Base-by-base conservation (phyloP, 1,140 invertebrate genomes). In the Ditylenchus dipsaci region DNA sequence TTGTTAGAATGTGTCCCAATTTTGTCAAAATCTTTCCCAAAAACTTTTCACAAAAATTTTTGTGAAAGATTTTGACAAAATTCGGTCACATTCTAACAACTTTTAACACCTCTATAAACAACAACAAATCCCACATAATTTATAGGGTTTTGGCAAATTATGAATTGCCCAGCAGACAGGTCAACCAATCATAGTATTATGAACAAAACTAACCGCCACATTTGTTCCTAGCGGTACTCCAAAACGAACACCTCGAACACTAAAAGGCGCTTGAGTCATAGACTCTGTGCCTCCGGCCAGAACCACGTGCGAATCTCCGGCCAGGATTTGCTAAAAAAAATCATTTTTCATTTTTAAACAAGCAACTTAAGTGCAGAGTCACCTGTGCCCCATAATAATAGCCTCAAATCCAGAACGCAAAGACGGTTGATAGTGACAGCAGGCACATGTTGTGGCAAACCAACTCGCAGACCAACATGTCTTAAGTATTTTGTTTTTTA, bases 321-420 rank as follows among this genome's bases (percentile, higher is more conserved):
- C 85, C 61, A 89, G 73, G 73, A 98, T 97, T 82, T 93, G 93
- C 90, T 93, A 74, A 53, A 81, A 38, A 38, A 5, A 38, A 38
- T 38, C n/a, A 61, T 30, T 26, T 29, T 33, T 8, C 19, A 61
- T 21, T 3, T 30, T 21, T 61, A 43, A 61, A 59, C 21, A 59
- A 59, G 11, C 29, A 43, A 8, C 19, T 43, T n/a, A n/a, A n/a
- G 19, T 33, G n/a, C 29, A 33, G 3, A 7, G 21, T 23, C 8
- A 92, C 91, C 86, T 95, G 93, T 68, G 90, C 90, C 89, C 93
- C 85, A 89, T 93, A 0, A 95, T 87, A 71, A 97, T 87, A 1
- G 93, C 88, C 83, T 98, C 93, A 84, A 97, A 97, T 5, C 95
- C 95, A 59, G 93, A 95, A 21, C 94, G 86, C 95, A 87, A 9